Evolutionary conservation across 2,888 invertebrate genomes (phyloP).

Genomic region (Meghimatium bilineatum): DNA sequence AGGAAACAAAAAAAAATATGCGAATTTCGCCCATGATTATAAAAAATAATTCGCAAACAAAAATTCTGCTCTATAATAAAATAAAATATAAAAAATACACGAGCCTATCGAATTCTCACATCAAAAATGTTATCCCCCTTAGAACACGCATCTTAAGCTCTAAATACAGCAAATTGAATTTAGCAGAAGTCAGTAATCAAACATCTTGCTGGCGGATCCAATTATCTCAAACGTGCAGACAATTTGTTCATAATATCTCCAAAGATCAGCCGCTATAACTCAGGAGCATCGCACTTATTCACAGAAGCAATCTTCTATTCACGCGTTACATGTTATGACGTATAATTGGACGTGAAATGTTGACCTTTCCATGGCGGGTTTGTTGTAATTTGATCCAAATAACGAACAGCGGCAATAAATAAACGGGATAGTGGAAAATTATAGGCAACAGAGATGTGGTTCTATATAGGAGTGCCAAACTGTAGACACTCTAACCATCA

Average conservation of each 20-base stretch:
- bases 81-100: too few species aligned
- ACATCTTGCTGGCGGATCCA: neutral
- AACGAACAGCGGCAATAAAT: too few species aligned
- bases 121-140: neutral
- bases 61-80: too few species aligned
- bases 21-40: too few species aligned
- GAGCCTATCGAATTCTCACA: neutral
- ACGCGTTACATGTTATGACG: neutral
- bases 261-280: neutral
- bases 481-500: too few species aligned
- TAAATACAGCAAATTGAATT: constrained; percentile 3
- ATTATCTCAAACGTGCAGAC: neutral
- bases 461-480: too few species aligned
- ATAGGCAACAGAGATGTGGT: too few species aligned
- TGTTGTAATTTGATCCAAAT: neutral
- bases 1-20: too few species aligned
- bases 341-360: neutral
- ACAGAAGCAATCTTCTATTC: neutral
- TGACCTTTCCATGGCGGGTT: neutral
- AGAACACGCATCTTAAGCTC: neutral
- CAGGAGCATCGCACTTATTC: neutral
- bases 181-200: neutral
- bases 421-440: too few species aligned
- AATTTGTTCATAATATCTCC: neutral
- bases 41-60: too few species aligned